Evolutionary conservation across 2,888 invertebrate species (phyloP).

Genomic region (Adelognathus sp.): DNA sequence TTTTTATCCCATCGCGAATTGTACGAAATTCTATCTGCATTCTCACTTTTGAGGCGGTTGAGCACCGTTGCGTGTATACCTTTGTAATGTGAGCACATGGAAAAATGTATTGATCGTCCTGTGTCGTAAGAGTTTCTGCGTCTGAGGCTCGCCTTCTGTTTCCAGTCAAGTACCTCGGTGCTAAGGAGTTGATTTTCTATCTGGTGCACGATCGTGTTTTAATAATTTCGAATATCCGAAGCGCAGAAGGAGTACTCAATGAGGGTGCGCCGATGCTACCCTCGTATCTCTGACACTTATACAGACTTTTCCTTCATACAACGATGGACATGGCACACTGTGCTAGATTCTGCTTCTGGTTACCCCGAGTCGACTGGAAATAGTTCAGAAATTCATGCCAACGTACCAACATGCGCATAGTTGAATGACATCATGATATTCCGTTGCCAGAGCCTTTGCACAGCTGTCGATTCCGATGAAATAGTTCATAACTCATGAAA

Average conservation of each 20-base stretch:
- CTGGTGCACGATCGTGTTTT: background rate
- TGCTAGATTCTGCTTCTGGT: constrained; percentile 34
- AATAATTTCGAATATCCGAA: background rate
- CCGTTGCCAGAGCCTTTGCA: constrained; percentile 34
- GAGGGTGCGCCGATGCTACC: constrained; percentile 23
- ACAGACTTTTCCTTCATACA: constrained; percentile 29
- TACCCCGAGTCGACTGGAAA: constrained; percentile 26
- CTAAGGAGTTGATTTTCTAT: background rate
- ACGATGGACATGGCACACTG: constrained; percentile 23
- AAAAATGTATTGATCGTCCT: no score
- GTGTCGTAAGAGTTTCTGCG: no score
- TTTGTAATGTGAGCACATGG: no score
- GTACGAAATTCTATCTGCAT: no score
- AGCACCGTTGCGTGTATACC: no score
- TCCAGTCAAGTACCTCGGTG: no score
- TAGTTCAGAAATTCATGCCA: constrained; percentile 58
- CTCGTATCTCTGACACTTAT: constrained; percentile 26
- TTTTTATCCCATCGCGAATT: no score
- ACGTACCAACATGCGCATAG: constrained; percentile 44
- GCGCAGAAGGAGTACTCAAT: constrained; percentile 5
- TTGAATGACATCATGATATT: constrained; percentile 54
- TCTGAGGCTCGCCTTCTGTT: no score
- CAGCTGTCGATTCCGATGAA: constrained; percentile 31
- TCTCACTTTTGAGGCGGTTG: no score
- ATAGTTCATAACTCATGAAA: constrained; percentile 8